Conservation (phyloP, 2,113 vertebrate species). For the Asarcornis scutulata region DNA sequence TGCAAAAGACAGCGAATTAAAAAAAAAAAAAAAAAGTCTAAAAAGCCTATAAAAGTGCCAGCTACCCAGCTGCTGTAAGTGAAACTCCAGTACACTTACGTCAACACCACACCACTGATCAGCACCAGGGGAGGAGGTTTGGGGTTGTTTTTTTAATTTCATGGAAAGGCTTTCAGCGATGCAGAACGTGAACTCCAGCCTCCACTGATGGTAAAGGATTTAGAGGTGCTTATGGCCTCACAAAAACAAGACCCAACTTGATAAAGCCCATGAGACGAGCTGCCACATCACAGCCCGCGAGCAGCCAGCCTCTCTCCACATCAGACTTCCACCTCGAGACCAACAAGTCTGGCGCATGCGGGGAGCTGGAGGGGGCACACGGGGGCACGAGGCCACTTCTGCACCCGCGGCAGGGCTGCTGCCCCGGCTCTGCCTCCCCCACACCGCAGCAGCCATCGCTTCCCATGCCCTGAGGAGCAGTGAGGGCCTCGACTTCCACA, state of each 20-base stretch:
- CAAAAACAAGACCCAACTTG: background rate
- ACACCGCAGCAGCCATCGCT: background rate
- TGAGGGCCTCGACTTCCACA: background rate
- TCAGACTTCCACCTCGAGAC: background rate
- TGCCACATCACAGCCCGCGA: background rate
- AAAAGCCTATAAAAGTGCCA: background rate
- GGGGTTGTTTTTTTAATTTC: background rate
- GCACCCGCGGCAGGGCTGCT: background rate
- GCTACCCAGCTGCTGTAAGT: conserved; percentile 23
- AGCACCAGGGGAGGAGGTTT: background rate
- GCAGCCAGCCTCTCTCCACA: background rate
- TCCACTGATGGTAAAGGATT: background rate
- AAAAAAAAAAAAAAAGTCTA: background rate
- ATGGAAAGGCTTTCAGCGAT: background rate
- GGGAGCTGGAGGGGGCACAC: background rate
- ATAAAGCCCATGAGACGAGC: background rate
- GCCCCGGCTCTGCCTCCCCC: background rate
- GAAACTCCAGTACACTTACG: background rate
- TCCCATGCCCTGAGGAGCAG: background rate
- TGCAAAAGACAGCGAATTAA: background rate
- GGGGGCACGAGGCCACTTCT: background rate
- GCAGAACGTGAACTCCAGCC: background rate
- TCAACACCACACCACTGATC: background rate
- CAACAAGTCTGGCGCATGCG: accelerated
- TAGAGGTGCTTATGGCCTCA: background rate